Conservation (phyloP, 2,888 invertebrate species). For the Heliconius erato region DNA sequence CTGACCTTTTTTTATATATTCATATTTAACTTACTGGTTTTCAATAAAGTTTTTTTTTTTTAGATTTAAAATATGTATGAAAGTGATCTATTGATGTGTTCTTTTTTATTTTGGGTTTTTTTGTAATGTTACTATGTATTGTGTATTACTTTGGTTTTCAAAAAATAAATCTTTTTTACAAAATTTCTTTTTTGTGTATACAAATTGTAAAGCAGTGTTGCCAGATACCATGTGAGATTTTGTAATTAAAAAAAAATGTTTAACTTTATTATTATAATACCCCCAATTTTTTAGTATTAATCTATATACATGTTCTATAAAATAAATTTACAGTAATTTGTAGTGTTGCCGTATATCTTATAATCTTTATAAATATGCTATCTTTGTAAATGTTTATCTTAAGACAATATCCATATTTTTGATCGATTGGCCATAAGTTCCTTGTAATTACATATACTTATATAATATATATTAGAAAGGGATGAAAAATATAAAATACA, state of each 20-base stretch:
- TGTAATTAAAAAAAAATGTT: constrained; percentile 35
- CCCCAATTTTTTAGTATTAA: constrained; percentile 15
- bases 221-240: constrained; percentile 49
- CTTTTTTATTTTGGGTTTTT: not conserved
- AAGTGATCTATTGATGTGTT: constrained; percentile 5
- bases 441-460: constrained; percentile 1
- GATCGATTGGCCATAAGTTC: constrained; percentile 37
- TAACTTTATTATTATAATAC: constrained; percentile 13
- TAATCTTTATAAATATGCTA: constrained; percentile 34
- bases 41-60: not conserved
- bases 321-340: constrained; percentile 24
- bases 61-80: not conserved
- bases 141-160: not conserved
- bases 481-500: not conserved
- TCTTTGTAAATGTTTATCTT: constrained; percentile 27
- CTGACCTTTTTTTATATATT: constrained; percentile 57
- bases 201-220: constrained; percentile 32
- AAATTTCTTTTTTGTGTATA: not conserved
- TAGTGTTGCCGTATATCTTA: constrained; percentile 12
- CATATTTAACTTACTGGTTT: not conserved
- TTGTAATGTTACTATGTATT: constrained; percentile 11
- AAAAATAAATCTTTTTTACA: not conserved
- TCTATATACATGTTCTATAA: constrained; percentile 12
- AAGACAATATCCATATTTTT: constrained; percentile 7
- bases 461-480: not conserved